These are phyloP conservation scores for Acrossocheilus wenchowensis DNA, from an alignment of 2,797 vertebrate species.

Conservation along the genomic window DNA sequence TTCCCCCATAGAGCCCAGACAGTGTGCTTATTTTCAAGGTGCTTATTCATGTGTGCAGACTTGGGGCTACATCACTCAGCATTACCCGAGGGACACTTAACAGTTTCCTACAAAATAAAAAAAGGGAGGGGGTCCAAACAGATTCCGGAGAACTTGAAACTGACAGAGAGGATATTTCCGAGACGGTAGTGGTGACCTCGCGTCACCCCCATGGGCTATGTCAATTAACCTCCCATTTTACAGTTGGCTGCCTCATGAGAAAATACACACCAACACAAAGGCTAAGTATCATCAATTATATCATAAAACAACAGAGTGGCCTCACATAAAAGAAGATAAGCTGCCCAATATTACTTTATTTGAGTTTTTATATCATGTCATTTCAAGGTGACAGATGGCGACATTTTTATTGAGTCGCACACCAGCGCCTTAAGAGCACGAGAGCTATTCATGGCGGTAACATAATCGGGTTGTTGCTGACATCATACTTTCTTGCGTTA, in stretches of 20 bases:
- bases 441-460: not conserved
- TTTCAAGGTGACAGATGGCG: constrained; percentile 21
- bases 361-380: constrained; percentile 22
- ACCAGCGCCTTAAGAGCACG: not conserved
- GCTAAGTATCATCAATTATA: constrained; percentile 48
- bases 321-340: constrained; percentile 51
- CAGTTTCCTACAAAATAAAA: constrained; percentile 53
- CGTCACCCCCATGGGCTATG: constrained; percentile 53
- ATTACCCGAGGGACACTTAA: constrained; percentile 54
- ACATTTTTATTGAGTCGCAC: not conserved
- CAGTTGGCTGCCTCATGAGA: constrained; percentile 54
- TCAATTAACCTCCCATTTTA: constrained; percentile 62
- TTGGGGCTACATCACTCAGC: constrained; percentile 62
- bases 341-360: constrained; percentile 45
- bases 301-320: constrained; percentile 52
- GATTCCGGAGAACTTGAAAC: constrained; percentile 56
- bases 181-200: constrained; percentile 58
- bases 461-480: not conserved
- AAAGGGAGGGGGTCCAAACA: constrained; percentile 51
- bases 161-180: constrained; percentile 58
- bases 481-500: not conserved
- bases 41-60: constrained; percentile 66
- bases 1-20: constrained; percentile 57
- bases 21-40: constrained; percentile 62
- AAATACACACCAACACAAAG: constrained; percentile 55